A percentile compares a stretch with the other conserved stretches of the same genome.
phyloP scores from a whole-genome alignment of 2,888 invertebrate species.

The Amitus sp. region DNA sequence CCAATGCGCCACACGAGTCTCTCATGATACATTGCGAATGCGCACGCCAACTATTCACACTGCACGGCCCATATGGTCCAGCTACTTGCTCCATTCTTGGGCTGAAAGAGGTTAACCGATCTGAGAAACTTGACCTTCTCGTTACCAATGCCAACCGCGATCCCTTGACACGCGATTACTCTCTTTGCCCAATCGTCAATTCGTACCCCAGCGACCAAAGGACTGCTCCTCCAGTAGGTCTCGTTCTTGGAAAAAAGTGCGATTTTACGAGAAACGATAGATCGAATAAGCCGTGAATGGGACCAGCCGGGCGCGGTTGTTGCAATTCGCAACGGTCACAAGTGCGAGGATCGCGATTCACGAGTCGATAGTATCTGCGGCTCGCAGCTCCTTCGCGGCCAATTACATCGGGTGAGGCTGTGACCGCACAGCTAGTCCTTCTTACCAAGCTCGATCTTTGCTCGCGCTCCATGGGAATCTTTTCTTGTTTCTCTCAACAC shows the following conservation, averaged over 20 bases:
- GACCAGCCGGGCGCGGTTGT: conserved; percentile 34
- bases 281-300: conserved; percentile 10
- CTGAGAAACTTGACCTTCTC: conserved; percentile 31
- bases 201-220: too few species aligned
- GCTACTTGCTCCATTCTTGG: neutral
- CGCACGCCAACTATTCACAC: conserved; percentile 49
- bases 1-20: conserved; percentile 45
- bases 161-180: conserved; percentile 50
- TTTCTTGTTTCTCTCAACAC: too few species aligned
- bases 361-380: conserved; percentile 55
- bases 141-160: conserved; percentile 54
- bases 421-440: neutral
- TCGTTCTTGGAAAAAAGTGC: conserved; percentile 33
- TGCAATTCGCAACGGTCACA: conserved; percentile 37
- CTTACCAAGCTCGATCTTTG: too few species aligned
- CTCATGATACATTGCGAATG: conserved; percentile 55
- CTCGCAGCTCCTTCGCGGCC: conserved; percentile 47
- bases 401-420: conserved; percentile 52
- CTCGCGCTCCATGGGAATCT: conserved; percentile 40
- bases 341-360: conserved; percentile 59
- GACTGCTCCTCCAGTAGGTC: conserved; percentile 21
- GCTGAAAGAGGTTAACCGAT: conserved; percentile 13
- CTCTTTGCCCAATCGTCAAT: too few species aligned
- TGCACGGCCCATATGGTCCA: conserved; percentile 41
- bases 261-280: conserved; percentile 31